Evolutionary conservation across 2,113 vertebrate genomes (phyloP), one percentile per base, ranked within the genome.

Genomic region (Triplophysa rosa): DNA sequence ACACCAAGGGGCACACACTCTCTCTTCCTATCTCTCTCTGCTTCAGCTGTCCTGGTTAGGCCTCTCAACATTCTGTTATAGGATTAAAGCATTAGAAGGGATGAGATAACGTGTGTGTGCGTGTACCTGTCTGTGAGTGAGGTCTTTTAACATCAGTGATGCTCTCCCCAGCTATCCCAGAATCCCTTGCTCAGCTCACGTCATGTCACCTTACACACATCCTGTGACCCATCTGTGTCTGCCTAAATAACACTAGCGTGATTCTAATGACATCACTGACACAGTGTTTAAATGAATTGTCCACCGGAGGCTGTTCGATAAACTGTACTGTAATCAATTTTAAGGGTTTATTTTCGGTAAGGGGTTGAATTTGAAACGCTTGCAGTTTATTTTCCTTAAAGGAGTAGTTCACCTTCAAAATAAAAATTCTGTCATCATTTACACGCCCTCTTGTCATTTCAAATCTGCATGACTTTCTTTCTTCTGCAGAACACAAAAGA

Each of bases 141-240:
- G 47, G 49, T 33, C 24, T 24, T 54, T 70, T 52, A 33, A 23
- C 24, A 54, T 19, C 4, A 71, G 19, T 58, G 37, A 58, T 1
- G 19, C 52, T n/a, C 52, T 58, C n/a, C 19, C 19, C 69, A 72
- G 29, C 69, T 59, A 23, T 66, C 61, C 56, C 40, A 29, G 63
- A 77, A 61, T 79, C 45, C 47, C 45, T 61, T 14, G 68, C 80
- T 65, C 42, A 16, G 23, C 9, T 37, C 9, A 29, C 77, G 84
- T 75, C 81, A 73, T 84, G 66, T 86, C 83, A 84, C 65, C n/a
- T 80, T 87, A 83, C 84, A 84, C 19, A 40, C 17, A 19, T 19
- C 17, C 6, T 19, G 16, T 23, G 12, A 59, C 21, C 16, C 52
- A 11, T 29, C 29, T 61, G n/a, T 24, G 21, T 73, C 54, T 59